These are phyloP conservation scores for Adelognathus sp. DNA, from an alignment of 2,888 invertebrate species.

Conservation along the genomic window DNA sequence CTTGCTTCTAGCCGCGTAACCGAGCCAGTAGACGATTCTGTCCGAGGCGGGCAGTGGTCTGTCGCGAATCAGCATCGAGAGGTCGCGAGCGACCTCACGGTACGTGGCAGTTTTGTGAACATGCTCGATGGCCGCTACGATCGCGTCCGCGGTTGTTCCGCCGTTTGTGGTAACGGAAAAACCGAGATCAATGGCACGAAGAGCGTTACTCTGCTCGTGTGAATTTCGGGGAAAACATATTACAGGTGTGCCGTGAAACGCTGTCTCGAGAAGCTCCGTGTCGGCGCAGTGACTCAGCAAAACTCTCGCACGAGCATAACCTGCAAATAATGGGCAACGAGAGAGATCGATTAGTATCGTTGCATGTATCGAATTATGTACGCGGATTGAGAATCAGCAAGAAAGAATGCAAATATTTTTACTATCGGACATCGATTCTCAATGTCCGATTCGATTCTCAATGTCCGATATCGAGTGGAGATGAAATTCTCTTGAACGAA, in stretches of 20 bases:
- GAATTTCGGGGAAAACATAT: slow-evolving; percentile 75
- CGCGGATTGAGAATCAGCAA: too few species aligned
- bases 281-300: slow-evolving; percentile 77
- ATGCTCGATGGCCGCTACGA: slow-evolving; percentile 63
- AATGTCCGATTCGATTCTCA: too few species aligned
- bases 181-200: slow-evolving; percentile 71
- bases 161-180: slow-evolving; percentile 64
- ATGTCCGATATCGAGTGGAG: too few species aligned
- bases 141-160: slow-evolving; percentile 60
- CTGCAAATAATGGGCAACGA: slow-evolving; percentile 59
- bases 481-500: too few species aligned
- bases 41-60: slow-evolving; percentile 76
- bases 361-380: too few species aligned
- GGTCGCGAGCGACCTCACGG: slow-evolving; percentile 73
- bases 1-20: slow-evolving; percentile 72
- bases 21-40: slow-evolving; percentile 75
- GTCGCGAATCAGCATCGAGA: slow-evolving; percentile 76
- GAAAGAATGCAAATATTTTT: too few species aligned
- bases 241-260: slow-evolving; percentile 77
- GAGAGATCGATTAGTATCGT: not conserved
- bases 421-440: too few species aligned
- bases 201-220: slow-evolving; percentile 71
- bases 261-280: slow-evolving; percentile 75
- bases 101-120: slow-evolving; percentile 71
- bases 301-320: slow-evolving; percentile 74